Evolutionary conservation across 2,797 vertebrate genomes (phyloP).

Genomic region (Sebastiscus albofasciatus): DNA sequence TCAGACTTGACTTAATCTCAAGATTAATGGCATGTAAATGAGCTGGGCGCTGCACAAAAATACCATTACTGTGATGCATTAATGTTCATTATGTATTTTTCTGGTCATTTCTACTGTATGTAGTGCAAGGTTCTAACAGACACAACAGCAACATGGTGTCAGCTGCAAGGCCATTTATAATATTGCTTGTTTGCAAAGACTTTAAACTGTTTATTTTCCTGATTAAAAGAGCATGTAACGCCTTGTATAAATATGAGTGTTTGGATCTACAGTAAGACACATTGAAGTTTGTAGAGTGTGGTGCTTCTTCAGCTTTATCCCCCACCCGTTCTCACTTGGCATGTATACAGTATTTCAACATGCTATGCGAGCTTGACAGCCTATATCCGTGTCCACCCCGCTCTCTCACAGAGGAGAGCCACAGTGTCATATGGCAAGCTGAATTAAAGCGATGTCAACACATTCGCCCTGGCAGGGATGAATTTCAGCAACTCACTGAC

Average conservation of each 20-base stretch:
- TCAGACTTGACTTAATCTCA: slow-evolving; percentile 2
- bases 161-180: not conserved
- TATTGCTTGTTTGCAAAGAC: not conserved
- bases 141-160: not conserved
- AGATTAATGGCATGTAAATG: not conserved
- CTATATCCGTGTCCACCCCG: slow-evolving; percentile 47
- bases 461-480: slow-evolving; percentile 72
- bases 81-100: not conserved
- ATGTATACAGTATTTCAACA: slow-evolving; percentile 69
- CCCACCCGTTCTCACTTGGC: slow-evolving; percentile 38
- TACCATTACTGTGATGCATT: not conserved
- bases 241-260: not conserved
- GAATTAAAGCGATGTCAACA: slow-evolving; percentile 84
- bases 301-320: slow-evolving; percentile 14
- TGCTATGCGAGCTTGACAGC: slow-evolving; percentile 61
- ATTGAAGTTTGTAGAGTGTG: not conserved
- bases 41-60: not conserved
- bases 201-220: not conserved
- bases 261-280: not conserved
- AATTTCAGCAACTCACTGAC: slow-evolving; percentile 76
- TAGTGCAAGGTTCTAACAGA: not conserved
- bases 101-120: not conserved
- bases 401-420: slow-evolving; percentile 27
- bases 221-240: not conserved
- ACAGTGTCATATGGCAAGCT: slow-evolving; percentile 73